phyloP scores from a whole-genome alignment of 2,797 vertebrate genomes.

The Nasua narica region DNA sequence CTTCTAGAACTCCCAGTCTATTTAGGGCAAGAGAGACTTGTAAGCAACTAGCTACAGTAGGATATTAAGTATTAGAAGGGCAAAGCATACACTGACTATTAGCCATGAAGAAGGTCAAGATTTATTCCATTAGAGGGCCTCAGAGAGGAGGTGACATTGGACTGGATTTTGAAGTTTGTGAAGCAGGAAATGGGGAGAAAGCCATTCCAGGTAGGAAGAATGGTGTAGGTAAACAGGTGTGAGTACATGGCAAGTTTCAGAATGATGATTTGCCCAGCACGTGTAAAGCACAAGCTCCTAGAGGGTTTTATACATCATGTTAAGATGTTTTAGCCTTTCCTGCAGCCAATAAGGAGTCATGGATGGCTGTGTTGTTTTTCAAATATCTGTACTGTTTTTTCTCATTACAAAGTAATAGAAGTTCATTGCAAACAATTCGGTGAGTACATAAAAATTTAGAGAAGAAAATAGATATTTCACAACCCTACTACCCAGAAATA shows the following conservation, averaged over 20 bases:
- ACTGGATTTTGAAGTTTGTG: not conserved
- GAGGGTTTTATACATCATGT: not conserved
- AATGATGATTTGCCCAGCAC: not conserved
- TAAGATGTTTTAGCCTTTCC: not conserved
- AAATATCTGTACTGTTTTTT: not conserved
- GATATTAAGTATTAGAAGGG: not conserved
- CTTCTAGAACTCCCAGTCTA: not conserved
- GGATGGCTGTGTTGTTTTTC: not conserved
- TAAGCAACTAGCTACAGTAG: not conserved
- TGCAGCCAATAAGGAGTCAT: not conserved
- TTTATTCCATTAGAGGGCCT: not conserved
- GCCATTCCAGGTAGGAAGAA: not conserved
- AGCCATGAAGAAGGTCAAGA: not conserved
- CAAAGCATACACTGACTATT: not conserved
- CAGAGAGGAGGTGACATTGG: not conserved
- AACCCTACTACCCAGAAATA: not conserved
- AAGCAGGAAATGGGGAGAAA: not conserved
- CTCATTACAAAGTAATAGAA: not conserved
- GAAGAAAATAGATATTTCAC: constrained; percentile 25
- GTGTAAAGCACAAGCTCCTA: not conserved
- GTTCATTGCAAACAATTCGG: not conserved
- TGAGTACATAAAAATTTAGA: not conserved
- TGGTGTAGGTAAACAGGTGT: not conserved
- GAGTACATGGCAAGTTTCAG: not conserved
- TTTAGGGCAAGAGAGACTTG: not conserved